A percentile compares a stretch with the other conserved stretches of the same genome.
Conservation (phyloP, 2,113 vertebrate genomes). For the Ancistrus triradiatus region DNA sequence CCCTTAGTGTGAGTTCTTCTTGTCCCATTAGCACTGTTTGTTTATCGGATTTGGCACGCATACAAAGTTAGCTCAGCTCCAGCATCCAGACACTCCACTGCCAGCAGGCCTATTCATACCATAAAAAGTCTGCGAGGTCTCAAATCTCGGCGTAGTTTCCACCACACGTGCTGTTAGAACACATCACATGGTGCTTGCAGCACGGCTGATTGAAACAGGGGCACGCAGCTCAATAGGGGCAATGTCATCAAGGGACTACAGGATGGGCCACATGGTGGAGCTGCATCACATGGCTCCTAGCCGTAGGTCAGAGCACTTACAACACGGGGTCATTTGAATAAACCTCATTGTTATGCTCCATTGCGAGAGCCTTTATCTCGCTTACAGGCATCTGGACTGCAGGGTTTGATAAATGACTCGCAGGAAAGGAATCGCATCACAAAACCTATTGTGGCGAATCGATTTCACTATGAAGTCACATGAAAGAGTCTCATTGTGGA, state of each 20-base stretch:
- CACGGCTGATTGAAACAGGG: background rate
- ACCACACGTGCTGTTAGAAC: background rate
- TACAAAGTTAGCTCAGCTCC: conserved; percentile 46
- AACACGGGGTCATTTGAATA: conserved; percentile 8
- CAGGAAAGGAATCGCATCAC: conserved; percentile 8
- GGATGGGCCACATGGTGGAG: background rate
- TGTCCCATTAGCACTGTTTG: conserved; percentile 41
- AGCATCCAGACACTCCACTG: conserved; percentile 33
- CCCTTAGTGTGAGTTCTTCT: conserved; percentile 22
- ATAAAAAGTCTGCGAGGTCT: conserved; percentile 22
- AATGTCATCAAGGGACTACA: conserved; percentile 7
- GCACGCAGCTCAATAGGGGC: background rate
- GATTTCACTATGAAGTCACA: conserved; percentile 25
- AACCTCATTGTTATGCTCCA: conserved; percentile 18
- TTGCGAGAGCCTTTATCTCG: conserved; percentile 10
- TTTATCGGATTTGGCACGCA: conserved; percentile 52
- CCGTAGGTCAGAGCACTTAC: conserved; percentile 10
- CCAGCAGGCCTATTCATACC: conserved; percentile 21
- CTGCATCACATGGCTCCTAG: conserved; percentile 2
- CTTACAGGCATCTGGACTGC: background rate
- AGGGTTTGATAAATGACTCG: conserved; percentile 19
- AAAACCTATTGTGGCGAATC: conserved; percentile 7
- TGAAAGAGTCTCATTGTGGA: conserved; percentile 25
- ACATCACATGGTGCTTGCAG: background rate
- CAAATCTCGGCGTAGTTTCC: background rate